Evolutionary conservation across 2,113 vertebrate species (phyloP).

Genomic region (Podiceps cristatus): DNA sequence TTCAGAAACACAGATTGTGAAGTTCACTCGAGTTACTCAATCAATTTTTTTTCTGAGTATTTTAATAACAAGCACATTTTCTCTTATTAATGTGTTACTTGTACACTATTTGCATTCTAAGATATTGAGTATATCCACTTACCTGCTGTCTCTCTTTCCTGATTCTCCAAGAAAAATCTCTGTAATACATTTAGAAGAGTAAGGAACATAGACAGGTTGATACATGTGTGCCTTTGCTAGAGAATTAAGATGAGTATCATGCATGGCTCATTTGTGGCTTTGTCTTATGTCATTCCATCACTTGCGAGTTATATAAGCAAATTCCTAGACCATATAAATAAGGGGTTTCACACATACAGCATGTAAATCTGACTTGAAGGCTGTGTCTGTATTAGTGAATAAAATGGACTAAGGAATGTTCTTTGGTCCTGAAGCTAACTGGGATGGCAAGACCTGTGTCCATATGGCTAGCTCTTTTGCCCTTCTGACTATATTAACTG

Average conservation of each 20-base stretch:
- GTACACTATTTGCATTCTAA: background rate
- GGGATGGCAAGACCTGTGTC: background rate
- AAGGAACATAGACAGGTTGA: conserved; percentile 30
- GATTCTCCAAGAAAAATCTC: background rate
- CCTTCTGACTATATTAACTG: background rate
- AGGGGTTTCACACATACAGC: background rate
- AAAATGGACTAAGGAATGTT: background rate
- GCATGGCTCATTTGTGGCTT: conserved; percentile 49
- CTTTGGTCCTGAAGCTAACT: background rate
- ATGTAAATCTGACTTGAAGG: background rate
- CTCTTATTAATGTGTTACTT: background rate
- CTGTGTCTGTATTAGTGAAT: background rate
- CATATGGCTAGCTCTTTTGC: background rate
- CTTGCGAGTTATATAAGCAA: conserved; percentile 30
- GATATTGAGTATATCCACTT: background rate
- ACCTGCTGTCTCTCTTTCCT: background rate
- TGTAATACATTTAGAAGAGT: background rate
- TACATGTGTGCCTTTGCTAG: conserved; percentile 12
- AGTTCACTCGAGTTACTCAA: conserved; percentile 37
- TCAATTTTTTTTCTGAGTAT: background rate
- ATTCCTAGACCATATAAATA: background rate
- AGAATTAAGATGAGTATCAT: conserved; percentile 45
- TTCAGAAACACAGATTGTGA: conserved; percentile 65
- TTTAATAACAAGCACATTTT: conserved; percentile 23
- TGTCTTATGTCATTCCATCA: conserved; percentile 35